Conservation (phyloP, 2,888 invertebrate genomes). For the Protodeltote pygarga region DNA sequence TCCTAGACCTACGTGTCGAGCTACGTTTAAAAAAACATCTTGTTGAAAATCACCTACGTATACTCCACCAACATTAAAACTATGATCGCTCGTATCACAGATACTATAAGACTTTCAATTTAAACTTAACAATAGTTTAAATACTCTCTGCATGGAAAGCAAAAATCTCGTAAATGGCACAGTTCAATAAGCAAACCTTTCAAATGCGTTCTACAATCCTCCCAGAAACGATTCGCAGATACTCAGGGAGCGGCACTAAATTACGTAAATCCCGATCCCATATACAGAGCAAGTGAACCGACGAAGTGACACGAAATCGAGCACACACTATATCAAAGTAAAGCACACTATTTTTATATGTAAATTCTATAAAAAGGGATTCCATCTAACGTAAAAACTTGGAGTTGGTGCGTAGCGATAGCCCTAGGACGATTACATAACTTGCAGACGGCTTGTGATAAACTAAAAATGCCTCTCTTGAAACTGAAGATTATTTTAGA, state of each 20-base stretch:
- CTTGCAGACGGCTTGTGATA: no score
- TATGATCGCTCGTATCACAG: no score
- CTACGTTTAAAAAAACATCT: no score
- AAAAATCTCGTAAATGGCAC: neutral
- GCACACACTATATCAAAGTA: conserved; percentile 51
- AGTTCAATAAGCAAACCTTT: conserved; percentile 23
- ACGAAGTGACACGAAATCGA: conserved; percentile 43
- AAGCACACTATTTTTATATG: conserved; percentile 59
- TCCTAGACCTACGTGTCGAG: no score
- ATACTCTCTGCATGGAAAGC: neutral
- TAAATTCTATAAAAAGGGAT: conserved; percentile 63
- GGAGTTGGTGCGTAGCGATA: conserved; percentile 45
- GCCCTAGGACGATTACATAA: no score
- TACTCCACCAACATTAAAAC: no score
- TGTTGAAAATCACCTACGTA: no score
- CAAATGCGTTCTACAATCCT: conserved; percentile 27
- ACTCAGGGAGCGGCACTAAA: conserved; percentile 34
- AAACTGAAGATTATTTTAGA: no score
- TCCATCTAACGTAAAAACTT: conserved; percentile 52
- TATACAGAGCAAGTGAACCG: conserved; percentile 39
- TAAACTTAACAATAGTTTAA: no score
- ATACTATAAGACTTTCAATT: no score
- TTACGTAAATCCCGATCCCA: conserved; percentile 29
- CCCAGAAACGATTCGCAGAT: conserved; percentile 24
- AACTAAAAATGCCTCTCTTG: no score